A percentile compares a stretch with the other conserved stretches of the same genome.
Evolutionary conservation across 2,113 vertebrate species (phyloP).

Genomic region (Mohoua ochrocephala): DNA sequence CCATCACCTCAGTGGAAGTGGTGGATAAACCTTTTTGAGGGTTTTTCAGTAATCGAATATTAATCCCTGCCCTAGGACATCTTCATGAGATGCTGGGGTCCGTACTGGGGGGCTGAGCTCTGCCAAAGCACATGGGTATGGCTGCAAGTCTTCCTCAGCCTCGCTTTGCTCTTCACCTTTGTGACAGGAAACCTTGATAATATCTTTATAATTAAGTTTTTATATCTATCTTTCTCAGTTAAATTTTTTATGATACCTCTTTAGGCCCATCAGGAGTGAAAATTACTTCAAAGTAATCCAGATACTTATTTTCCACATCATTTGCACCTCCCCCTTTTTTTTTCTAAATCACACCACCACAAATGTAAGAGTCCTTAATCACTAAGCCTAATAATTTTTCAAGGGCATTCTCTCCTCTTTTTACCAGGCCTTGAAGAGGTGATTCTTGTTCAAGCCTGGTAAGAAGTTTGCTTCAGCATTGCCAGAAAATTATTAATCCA

Average conservation of each 20-base stretch:
- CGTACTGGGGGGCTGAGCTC: neutral
- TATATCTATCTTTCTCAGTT: neutral
- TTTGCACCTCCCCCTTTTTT: neutral
- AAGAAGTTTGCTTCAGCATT: conserved; percentile 1
- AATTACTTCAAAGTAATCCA: neutral
- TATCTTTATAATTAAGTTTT: neutral
- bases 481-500: neutral
- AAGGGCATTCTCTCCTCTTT: neutral
- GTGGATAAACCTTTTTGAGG: neutral
- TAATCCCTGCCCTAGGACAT: neutral
- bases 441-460: neutral
- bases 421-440: neutral
- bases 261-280: neutral
- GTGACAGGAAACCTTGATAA: neutral
- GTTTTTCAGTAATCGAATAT: fast-evolving
- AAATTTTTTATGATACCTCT: neutral
- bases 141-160: neutral
- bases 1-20: neutral
- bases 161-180: neutral
- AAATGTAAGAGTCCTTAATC: neutral
- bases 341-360: neutral
- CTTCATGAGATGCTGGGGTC: neutral
- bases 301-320: neutral
- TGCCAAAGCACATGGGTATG: neutral
- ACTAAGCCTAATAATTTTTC: neutral